phyloP scores from a whole-genome alignment of 2,888 invertebrate genomes.

The Hololepta plana region DNA sequence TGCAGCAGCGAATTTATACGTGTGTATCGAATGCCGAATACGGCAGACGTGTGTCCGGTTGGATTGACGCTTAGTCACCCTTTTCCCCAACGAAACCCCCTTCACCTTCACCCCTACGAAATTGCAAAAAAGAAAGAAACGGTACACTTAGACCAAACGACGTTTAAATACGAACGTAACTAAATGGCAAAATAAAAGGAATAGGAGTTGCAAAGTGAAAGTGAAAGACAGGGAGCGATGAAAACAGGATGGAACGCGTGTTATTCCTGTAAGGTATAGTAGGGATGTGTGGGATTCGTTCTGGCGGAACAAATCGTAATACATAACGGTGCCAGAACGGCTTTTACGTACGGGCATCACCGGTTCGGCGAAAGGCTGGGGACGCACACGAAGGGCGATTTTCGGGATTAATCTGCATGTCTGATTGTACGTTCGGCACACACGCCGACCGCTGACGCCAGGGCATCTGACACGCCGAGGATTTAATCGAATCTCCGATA shows the following conservation, averaged over 20 bases:
- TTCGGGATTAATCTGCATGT: conserved; percentile 20
- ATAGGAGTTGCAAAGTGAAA: no score
- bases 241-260: no score
- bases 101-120: no score
- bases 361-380: conserved; percentile 16
- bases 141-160: no score
- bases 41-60: conserved; percentile 17
- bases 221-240: no score
- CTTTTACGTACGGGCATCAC: no score
- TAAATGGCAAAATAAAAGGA: no score
- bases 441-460: conserved; percentile 1
- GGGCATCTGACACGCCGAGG: conserved; percentile 1
- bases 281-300: conserved; percentile 15
- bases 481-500: no score
- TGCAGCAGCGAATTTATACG: conserved; percentile 7
- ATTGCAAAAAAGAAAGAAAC: no score
- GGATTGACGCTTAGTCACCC: conserved; percentile 15
- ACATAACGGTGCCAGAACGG: conserved; percentile 21
- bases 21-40: conserved; percentile 13
- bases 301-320: conserved; percentile 23
- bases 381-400: conserved; percentile 14
- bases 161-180: no score
- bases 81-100: no score
- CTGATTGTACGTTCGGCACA: conserved; percentile 13
- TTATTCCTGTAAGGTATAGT: no score